These are phyloP conservation scores for Varanus komodoensis DNA, from an alignment of 2,113 vertebrate species.

Conservation along the genomic window DNA sequence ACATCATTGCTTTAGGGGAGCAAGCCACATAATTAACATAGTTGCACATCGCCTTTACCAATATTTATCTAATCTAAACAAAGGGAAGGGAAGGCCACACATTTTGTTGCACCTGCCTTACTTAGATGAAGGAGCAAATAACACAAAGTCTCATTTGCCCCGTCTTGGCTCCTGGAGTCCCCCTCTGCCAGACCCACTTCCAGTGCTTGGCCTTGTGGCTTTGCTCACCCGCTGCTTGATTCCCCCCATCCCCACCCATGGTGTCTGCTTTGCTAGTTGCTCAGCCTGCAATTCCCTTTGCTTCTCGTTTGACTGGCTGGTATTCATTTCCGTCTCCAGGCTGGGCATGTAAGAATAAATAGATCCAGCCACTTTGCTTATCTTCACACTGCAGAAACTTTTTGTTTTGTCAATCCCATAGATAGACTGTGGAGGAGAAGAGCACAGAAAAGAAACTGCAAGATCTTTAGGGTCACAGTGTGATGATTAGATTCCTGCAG, in stretches of 20 bases:
- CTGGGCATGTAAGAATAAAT: constrained; percentile 67
- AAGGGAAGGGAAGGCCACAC: no score
- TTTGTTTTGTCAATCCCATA: constrained; percentile 54
- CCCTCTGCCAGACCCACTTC: constrained; percentile 18
- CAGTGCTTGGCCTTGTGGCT: neutral
- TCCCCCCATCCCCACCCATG: neutral
- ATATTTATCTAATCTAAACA: neutral
- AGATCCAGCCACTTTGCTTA: constrained; percentile 65
- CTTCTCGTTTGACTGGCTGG: constrained; percentile 61
- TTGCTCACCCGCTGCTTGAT: accelerated
- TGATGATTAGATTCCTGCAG: constrained; percentile 70
- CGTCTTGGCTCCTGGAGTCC: neutral
- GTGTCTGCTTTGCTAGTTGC: neutral
- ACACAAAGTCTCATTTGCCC: neutral
- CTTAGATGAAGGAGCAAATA: neutral
- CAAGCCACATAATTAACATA: neutral
- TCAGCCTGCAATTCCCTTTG: constrained; percentile 43
- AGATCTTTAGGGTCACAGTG: constrained; percentile 70
- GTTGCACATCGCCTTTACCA: neutral
- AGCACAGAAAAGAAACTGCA: constrained; percentile 52
- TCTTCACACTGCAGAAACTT: constrained; percentile 73
- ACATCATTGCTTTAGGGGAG: neutral
- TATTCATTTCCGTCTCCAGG: constrained; percentile 68
- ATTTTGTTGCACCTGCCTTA: neutral
- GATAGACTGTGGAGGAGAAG: constrained; percentile 62